Base-by-base conservation (phyloP, 2,797 vertebrate species). In the Tragelaphus eurycerus region DNA sequence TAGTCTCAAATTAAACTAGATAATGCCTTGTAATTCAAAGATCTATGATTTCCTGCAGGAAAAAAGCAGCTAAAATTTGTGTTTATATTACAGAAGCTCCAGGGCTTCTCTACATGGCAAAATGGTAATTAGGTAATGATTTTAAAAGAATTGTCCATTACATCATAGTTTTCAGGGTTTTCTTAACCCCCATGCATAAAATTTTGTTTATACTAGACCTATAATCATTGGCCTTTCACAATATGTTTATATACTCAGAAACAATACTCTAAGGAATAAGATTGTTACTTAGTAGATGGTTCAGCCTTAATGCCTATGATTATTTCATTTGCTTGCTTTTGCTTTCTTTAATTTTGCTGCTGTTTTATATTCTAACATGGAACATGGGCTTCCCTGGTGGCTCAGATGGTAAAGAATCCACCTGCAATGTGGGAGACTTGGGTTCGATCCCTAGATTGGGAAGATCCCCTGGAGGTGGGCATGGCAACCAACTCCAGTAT, bases 251-350 rank as follows among this genome's bases (percentile, higher is more conserved):
- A 57, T 71, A 95, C 55, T 86, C n/a, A 95, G 55, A 82, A 43
- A 52, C 23, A 88, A 79, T 91, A 86, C 13, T 91, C 5, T 94
- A 96, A 55, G 31, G 86, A 94, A 94, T 95, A 74, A 87, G 71
- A 94, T 55, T 86, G 71, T 90, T 90, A 62, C 38, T 46, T 57
- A 90, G 67, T 84, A 95, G 31, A 62, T 86, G n/a, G 8, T 46
- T 14, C 50, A 78, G 60, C 15, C 34, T 79, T 96, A 90, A 92
- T 90, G 46, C 54, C 76, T 84, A 50, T 87, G 60, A 67, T 88
- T 74, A 62, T 74, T 96, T 97, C 46, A 97, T 94, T 96, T 88
- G 60, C 55, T 93, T 88, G n/a, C 82, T 87, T 92, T 96, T 38
- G 90, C 95, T 91, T 89, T 59, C 57, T 7, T 83, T 92, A 57